A percentile compares a stretch with the other conserved stretches of the same genome.
phyloP scores from a whole-genome alignment of 2,797 vertebrate genomes.

The Schizopygopsis pylzovi region DNA sequence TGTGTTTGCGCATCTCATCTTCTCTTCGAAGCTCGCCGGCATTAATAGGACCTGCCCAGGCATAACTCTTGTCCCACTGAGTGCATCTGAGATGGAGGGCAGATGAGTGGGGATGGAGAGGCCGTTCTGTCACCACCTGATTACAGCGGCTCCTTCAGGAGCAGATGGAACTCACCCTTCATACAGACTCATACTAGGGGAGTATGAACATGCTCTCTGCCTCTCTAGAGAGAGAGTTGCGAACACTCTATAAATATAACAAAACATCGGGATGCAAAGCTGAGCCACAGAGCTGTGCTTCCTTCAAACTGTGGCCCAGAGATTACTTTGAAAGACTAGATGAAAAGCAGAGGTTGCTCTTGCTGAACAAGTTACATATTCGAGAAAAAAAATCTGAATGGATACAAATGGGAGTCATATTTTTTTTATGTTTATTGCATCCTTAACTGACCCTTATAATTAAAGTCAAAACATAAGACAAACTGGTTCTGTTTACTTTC shows the following conservation, averaged over 20 bases:
- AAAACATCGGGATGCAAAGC: constrained; percentile 22
- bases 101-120: constrained; percentile 13
- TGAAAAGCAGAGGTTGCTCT: neutral
- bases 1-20: constrained; percentile 13
- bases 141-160: constrained; percentile 32
- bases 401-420: neutral
- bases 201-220: constrained; percentile 12
- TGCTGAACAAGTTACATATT: neutral
- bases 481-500: neutral
- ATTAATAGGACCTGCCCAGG: constrained; percentile 44
- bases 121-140: constrained; percentile 27
- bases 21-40: constrained; percentile 5
- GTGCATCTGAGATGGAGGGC: constrained; percentile 18
- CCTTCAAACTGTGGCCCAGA: neutral
- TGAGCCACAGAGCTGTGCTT: neutral
- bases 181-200: neutral
- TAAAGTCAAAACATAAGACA: too few relatives aligned
- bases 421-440: neutral
- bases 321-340: neutral
- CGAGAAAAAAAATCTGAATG: neutral
- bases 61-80: constrained; percentile 19
- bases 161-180: constrained; percentile 29
- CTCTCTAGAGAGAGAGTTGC: neutral
- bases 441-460: neutral
- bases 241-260: constrained; percentile 31